Conservation (phyloP, 2,113 vertebrate genomes). For the Ochotona curzoniae region DNA sequence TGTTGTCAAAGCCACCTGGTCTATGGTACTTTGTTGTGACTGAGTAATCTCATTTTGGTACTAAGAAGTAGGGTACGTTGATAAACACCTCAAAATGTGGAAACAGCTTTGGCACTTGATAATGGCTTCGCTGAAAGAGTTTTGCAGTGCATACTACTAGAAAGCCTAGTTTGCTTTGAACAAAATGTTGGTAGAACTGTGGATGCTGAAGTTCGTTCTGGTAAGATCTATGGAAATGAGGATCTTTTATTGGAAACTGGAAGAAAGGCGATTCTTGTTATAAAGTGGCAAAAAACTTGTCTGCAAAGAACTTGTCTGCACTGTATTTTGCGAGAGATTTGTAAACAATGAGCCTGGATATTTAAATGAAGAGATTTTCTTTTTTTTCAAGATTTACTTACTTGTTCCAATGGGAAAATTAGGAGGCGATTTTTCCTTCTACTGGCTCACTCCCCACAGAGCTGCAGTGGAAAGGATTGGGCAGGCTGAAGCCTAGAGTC, state of each 20-base stretch:
- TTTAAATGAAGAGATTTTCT: neutral
- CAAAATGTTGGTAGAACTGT: constrained; percentile 8
- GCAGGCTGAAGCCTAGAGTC: too few species aligned
- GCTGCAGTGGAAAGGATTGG: too few species aligned
- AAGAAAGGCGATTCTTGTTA: neutral
- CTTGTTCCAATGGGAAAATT: too few species aligned
- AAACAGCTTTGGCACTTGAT: neutral
- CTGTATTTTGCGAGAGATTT: constrained; percentile 23
- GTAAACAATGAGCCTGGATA: neutral
- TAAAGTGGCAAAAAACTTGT: constrained; percentile 35
- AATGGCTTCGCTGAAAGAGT: neutral
- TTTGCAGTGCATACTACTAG: neutral
- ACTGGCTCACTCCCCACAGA: too few species aligned
- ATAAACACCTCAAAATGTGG: neutral
- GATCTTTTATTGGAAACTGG: constrained; percentile 1
- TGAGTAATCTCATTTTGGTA: neutral
- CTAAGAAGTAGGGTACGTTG: neutral
- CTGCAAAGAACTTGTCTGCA: too few species aligned
- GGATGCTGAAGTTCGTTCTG: neutral
- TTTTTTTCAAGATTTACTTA: neutral
- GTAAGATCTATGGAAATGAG: constrained; percentile 18
- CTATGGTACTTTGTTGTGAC: constrained; percentile 1
- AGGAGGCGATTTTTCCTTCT: too few species aligned
- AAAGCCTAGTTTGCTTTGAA: neutral
- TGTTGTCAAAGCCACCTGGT: neutral